phyloP scores from a whole-genome alignment of 2,888 invertebrate species.

The Zaprionus lineosus region DNA sequence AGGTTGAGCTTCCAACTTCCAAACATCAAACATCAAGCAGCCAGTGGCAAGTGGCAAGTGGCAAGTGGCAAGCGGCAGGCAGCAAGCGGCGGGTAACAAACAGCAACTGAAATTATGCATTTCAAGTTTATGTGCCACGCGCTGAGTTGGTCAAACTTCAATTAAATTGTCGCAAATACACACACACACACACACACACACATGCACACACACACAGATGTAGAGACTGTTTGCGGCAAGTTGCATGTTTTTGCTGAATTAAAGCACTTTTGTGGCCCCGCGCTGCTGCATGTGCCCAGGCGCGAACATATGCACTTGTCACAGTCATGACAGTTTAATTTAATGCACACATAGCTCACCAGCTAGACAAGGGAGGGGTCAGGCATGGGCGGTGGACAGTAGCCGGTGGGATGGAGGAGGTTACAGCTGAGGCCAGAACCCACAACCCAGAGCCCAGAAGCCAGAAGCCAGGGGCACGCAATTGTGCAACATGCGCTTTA shows the following conservation, averaged over 20 bases:
- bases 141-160: conserved; percentile 54
- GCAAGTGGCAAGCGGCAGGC: conserved; percentile 23
- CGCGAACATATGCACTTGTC: conserved; percentile 78
- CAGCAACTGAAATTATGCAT: conserved; percentile 48
- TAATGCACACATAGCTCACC: conserved; percentile 77
- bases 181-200: conserved; percentile 11
- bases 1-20: conserved; percentile 16
- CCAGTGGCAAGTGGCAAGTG: background rate
- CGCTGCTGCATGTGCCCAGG: conserved; percentile 48
- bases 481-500: conserved; percentile 76
- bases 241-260: conserved; percentile 76
- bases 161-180: conserved; percentile 62
- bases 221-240: conserved; percentile 19
- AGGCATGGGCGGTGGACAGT: background rate
- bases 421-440: no score
- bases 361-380: conserved; percentile 13
- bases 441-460: no score
- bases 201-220: conserved; percentile 4
- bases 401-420: background rate
- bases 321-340: conserved; percentile 78
- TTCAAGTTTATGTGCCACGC: conserved; percentile 71
- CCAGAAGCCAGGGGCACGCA: conserved; percentile 57
- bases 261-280: conserved; percentile 51
- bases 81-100: background rate
- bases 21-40: conserved; percentile 27